phyloP scores from a whole-genome alignment of 2,113 vertebrate genomes.

The Lates calcarifer region DNA sequence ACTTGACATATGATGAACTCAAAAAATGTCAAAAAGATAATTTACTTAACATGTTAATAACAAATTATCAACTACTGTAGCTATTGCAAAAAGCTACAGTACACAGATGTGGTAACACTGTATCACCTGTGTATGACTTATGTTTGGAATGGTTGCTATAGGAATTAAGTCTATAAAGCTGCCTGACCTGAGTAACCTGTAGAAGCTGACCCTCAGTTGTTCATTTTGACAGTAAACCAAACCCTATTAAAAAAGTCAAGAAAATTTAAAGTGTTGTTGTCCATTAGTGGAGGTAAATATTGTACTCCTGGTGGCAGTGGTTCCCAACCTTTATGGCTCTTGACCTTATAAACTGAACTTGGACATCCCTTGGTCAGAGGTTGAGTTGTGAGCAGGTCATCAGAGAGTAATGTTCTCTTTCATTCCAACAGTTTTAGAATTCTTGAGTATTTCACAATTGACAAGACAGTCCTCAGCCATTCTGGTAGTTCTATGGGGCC shows the following conservation, averaged over 20 bases:
- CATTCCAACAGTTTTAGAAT: background rate
- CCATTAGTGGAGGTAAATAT: background rate
- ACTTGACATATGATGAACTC: background rate
- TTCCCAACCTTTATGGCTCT: background rate
- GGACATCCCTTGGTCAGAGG: too few species aligned
- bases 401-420: background rate
- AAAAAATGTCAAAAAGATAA: background rate
- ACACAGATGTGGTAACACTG: background rate
- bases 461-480: background rate
- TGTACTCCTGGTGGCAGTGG: background rate
- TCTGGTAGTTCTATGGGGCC: background rate
- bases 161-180: slow-evolving; percentile 10
- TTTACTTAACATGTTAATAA: background rate
- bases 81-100: background rate
- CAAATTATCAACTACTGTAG: background rate
- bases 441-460: background rate
- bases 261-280: background rate
- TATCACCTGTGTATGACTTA: slow-evolving; percentile 22
- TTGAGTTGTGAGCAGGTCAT: background rate
- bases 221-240: background rate
- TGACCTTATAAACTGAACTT: background rate
- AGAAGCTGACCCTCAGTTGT: background rate
- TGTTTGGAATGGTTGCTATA: slow-evolving; percentile 26
- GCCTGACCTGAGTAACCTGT: background rate
- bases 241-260: background rate